phyloP scores from a whole-genome alignment of 2,888 invertebrate genomes.

The Dusona sp. region DNA sequence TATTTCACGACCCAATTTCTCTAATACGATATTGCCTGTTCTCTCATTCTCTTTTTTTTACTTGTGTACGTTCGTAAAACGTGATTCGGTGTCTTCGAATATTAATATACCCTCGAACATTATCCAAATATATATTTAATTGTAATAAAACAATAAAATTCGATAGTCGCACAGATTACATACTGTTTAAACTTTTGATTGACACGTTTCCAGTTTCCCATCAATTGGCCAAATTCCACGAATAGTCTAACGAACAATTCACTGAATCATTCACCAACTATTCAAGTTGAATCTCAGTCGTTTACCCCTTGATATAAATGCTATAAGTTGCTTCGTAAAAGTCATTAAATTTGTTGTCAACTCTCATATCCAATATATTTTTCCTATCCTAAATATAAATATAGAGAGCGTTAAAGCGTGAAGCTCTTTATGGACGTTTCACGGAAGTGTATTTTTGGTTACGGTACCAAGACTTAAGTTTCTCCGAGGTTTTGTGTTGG shows the following conservation, averaged over 20 bases:
- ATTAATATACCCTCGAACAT: background rate
- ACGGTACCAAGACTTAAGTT: background rate
- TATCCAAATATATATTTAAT: background rate
- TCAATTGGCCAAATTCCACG: background rate
- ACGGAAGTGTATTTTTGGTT: background rate
- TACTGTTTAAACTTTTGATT: background rate
- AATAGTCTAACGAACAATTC: background rate
- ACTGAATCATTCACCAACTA: background rate
- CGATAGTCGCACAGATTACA: background rate
- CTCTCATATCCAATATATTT: background rate
- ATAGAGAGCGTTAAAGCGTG: background rate
- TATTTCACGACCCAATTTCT: constrained; percentile 49
- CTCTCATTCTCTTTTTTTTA: background rate
- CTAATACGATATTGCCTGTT: constrained; percentile 25
- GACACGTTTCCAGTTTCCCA: background rate
- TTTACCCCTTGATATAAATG: too few species aligned
- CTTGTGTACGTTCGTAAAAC: background rate
- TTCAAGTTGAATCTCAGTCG: background rate
- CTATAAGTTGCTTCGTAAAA: background rate
- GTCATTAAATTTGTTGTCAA: background rate
- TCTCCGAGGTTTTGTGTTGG: constrained; percentile 7
- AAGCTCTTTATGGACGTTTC: background rate
- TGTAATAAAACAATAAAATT: background rate
- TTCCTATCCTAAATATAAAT: background rate
- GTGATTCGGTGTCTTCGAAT: background rate